Base-by-base conservation (phyloP, 2,888 invertebrate genomes). In the Drosophila heteroneura region DNA sequence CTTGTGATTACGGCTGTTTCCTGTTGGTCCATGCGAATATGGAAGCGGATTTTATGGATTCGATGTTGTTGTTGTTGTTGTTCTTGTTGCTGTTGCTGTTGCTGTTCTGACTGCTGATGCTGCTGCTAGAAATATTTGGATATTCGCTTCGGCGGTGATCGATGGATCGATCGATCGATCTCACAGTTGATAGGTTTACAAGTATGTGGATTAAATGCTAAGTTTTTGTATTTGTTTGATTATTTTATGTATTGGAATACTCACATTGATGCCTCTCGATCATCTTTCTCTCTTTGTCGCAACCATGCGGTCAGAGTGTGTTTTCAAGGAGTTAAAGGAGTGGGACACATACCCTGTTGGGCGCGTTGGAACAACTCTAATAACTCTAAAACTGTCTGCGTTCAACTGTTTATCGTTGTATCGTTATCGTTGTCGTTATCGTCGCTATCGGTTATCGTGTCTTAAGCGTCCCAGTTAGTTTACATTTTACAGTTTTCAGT, bases 231-330 rank as follows among this genome's bases (percentile, higher is more conserved):
- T 67, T 67, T 44, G 41, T 68, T 66, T 68, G 80, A 67, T 80
- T 81, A 77, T 77, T 77, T 67, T 64, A 80, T 77, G 82, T 83
- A 26, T 74, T 75, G 76, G 77, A 79, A 90, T 91, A 91, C 91
- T 91, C 90, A 91, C 91, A 81, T 90, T 89, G 84, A 68, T 74
- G 80, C 72, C 78, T 82, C 75, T 87, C 79, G 82, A 51, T 74
- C 74, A 65, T 82, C 85, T 67, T 79, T 85, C 84, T 83, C 88
- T 83, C 83, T 81, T 82, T 79, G 81, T 79, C 83, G 85, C 83
- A 81, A 85, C 77, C 89, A 74, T 80, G 83, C 68, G 85, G 80
- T 80, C 77, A 73, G 74, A 69, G 71, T 87, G 77, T 82, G 81
- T 75, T 68, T 80, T 85, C 85, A 85, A 82, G 82, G 78, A 79